Conservation (phyloP, 2,888 invertebrate species). For the Microchrysa polita region DNA sequence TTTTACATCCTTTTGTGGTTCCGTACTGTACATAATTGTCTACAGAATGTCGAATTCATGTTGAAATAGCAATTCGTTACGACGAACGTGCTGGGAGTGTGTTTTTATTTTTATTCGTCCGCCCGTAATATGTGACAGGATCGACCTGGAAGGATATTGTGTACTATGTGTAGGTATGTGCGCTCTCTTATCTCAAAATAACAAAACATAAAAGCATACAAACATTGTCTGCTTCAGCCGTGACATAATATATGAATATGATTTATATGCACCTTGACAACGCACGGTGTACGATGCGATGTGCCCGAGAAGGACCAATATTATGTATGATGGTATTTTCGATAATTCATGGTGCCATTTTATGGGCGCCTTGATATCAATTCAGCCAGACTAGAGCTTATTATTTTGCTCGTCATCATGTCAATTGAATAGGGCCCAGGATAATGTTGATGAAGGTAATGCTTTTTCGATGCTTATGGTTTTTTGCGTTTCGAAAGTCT, state of each 20-base stretch:
- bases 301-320: background rate
- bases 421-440: background rate
- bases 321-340: background rate
- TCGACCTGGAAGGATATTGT: background rate
- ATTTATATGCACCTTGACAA: background rate
- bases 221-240: background rate
- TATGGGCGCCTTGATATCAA: slow-evolving; percentile 3
- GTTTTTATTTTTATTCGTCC: slow-evolving; percentile 16
- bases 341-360: background rate
- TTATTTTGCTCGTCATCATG: background rate
- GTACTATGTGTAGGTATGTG: no score
- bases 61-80: no score
- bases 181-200: slow-evolving; percentile 20
- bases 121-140: background rate
- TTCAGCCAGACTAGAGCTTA: background rate
- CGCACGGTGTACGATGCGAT: no score
- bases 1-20: background rate
- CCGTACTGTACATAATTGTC: no score
- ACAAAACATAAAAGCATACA: slow-evolving; percentile 4
- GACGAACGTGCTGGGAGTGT: no score
- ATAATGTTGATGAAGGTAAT: no score
- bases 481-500: no score
- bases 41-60: no score
- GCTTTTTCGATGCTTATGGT: no score
- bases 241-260: background rate